Evolutionary conservation across 2,888 invertebrate genomes (phyloP), one percentile per base, ranked within the genome.

Genomic region (Gymnocheta viridis): DNA sequence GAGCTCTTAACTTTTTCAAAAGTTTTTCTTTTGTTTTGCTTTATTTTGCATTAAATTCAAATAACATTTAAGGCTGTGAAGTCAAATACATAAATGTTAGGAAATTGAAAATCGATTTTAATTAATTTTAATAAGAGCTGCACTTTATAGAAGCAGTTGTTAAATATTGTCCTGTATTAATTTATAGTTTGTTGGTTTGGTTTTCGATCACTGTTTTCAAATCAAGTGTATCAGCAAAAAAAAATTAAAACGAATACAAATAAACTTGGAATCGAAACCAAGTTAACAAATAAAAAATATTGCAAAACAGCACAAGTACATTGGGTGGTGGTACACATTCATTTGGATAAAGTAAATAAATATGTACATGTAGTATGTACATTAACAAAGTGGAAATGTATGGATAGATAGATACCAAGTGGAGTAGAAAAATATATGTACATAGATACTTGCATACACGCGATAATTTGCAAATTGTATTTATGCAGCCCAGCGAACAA

Each of bases 81-180:
- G 35, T 9, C 44, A 44, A 6, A 44, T 5, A 44, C 19, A 17
- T 19, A 27, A 70, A 5, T 56, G 54, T 14, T 7, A 9, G 27
- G 29, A 56, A 70, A 22, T 29, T 12, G 17, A 54, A 67, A 67
- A 56, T 58, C 56, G 44, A 56, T 70, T 70, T 70, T 32, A 70
- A 58, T 70, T 70, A 70, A 44, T 70, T 70, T 56, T 1, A 38
- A 69, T 27, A 51, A 69, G 38, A 70, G 44, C 19, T 70, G 29
- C 29, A 41, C 12, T 38, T 69, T 51, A n/a, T 17, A 14, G 49
- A n/a, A 35, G 51, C 67, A 38, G 2, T 51, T 38, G 51, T 38
- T 54, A 51, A 35, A 69, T 49, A 51, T 51, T 67, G 49, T 51
- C n/a, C 38, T 22, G 51, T 35, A 38, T 51, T 35, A 24, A 51